Percentiles rank a stretch among this genome's conserved stretches.
Evolutionary conservation across 2,888 invertebrate genomes (phyloP).

Genomic region (Spodoptera picta): DNA sequence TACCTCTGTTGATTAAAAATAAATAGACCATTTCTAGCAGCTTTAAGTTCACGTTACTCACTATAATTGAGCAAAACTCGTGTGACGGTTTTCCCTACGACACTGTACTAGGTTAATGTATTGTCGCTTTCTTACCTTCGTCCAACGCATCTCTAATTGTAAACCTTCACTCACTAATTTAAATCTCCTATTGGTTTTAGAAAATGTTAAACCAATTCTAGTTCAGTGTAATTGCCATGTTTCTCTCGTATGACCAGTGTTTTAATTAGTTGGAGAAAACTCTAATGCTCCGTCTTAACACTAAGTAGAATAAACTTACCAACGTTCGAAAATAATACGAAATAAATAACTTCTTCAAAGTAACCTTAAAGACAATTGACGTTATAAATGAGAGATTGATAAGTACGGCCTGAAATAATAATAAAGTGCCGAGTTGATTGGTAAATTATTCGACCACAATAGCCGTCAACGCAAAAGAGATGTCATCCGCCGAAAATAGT

Average conservation of each 20-base stretch:
- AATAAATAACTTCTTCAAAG: conserved; percentile 14
- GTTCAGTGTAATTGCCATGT: conserved; percentile 64
- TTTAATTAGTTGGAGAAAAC: conserved; percentile 63
- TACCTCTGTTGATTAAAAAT: conserved; percentile 21
- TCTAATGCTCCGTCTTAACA: conserved; percentile 30
- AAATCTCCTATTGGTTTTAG: conserved; percentile 75
- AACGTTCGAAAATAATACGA: conserved; percentile 14
- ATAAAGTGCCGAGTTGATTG: conserved; percentile 38
- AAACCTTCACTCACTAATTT: conserved; percentile 85
- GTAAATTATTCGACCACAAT: conserved; percentile 40
- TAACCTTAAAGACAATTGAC: conserved; percentile 12
- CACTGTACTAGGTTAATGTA: conserved; percentile 82
- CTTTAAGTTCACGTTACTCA: conserved; percentile 62
- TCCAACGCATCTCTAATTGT: conserved; percentile 83
- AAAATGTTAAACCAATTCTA: conserved; percentile 69
- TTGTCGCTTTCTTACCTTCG: conserved; percentile 84
- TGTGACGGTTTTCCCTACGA: conserved; percentile 84
- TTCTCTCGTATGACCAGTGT: conserved; percentile 70
- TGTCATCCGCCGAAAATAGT: conserved; percentile 66
- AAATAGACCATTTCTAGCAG: conserved; percentile 46
- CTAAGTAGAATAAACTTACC: conserved; percentile 32
- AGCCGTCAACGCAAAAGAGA: conserved; percentile 57
- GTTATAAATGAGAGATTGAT: conserved; percentile 23
- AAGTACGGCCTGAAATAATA: conserved; percentile 22
- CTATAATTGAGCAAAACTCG: conserved; percentile 84